Conservation (phyloP, 1,140 invertebrate genomes). For the Cydia strobilella region DNA sequence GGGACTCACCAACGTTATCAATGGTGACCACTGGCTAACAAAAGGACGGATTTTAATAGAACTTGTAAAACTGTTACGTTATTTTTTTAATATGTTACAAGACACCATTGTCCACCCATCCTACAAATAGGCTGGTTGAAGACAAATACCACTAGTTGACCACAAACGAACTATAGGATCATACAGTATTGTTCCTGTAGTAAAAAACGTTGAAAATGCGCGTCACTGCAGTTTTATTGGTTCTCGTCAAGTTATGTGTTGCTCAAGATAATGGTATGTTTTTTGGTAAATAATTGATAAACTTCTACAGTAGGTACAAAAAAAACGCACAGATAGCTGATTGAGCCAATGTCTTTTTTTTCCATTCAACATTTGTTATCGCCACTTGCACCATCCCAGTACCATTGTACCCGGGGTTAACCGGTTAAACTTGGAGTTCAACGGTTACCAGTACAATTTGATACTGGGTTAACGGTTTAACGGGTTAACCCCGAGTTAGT, state of each 20-base stretch:
- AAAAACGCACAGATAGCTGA: neutral
- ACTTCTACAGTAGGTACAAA: neutral
- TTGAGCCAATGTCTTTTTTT: neutral
- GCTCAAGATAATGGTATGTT: neutral
- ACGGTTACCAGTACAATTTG: too few relatives aligned
- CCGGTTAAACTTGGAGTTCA: too few relatives aligned
- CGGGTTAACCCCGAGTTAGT: too few relatives aligned
- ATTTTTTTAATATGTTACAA: neutral
- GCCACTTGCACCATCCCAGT: too few relatives aligned
- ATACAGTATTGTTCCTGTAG: neutral
- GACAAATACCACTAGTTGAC: neutral
- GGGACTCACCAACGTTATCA: conserved; percentile 6
- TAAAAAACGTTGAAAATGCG: neutral
- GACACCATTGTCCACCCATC: neutral
- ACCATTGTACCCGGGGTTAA: too few relatives aligned
- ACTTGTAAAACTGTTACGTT: neutral
- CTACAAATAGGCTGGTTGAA: neutral
- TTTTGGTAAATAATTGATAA: neutral
- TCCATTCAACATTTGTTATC: neutral
- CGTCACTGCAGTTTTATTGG: neutral
- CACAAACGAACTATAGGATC: neutral
- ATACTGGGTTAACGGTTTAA: too few relatives aligned
- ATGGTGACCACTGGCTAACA: neutral
- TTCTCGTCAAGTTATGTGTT: neutral
- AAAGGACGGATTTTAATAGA: neutral